Evolutionary conservation across 2,888 invertebrate genomes (phyloP), one percentile per base, ranked within the genome.

Genomic region (Mythimna impura): DNA sequence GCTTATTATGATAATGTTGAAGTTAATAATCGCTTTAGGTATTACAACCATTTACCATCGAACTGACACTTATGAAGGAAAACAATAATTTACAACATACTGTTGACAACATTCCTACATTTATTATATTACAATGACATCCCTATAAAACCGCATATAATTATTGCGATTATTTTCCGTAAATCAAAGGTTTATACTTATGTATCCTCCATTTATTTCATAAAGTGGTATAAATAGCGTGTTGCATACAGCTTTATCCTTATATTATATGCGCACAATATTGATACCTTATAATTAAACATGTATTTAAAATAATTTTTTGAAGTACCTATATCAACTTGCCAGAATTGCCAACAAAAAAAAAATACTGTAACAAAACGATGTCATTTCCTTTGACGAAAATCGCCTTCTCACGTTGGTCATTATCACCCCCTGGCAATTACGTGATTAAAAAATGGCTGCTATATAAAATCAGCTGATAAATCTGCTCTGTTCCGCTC

Each of bases 401-500:
- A 66, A 57, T 66, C 50, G 20, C 50, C 69, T 84, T 87, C 86
- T 80, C 82, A 86, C 78, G 82, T 70, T 40, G 25, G 60, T 79
- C 71, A 78, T 78, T 82, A 80, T 66, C 86, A 81, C 85, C 86
- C 88, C 82, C 79, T 73, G 34, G 72, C 81, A 85, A 86, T 87
- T 83, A 84, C 75, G 72, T 70, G 70, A 76, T 80, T 78, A 82
- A 73, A 79, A 71, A 62, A 58, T 58, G 69, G 30, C 69, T 73
- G 71, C 83, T 86, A 85, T 87, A 63, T 73, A 90, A 91, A 92
- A 91, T 90, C 92, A 89, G 87, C 91, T 92, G 93, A 94, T 92
- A 86, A 89, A 89, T 89, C 87, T 88, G 81, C 82, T 72, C 75
- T 71, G 94, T 93, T 91, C 90, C 93, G 92, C 89, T 84, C 86